phyloP scores from a whole-genome alignment of 92 coral and sea anemone genomes.

The Epizoanthus stellaris region DNA sequence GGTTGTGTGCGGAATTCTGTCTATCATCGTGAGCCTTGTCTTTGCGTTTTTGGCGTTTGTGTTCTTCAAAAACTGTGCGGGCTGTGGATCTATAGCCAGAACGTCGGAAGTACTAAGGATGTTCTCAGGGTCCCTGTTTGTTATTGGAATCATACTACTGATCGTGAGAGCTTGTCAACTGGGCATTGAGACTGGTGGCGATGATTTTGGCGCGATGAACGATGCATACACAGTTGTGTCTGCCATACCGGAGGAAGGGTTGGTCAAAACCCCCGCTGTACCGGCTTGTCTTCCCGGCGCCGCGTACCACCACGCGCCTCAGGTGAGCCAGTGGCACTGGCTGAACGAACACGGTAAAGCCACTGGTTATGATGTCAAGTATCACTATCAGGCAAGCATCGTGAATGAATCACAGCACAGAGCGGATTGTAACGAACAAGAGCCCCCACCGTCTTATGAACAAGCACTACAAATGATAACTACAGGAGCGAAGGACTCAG shows the following conservation, averaged over 20 bases:
- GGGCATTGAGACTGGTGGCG: neutral
- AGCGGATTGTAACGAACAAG: constrained; percentile 20
- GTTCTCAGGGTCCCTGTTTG: constrained; percentile 34
- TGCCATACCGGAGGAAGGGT: constrained; percentile 60
- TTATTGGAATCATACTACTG: constrained; percentile 19
- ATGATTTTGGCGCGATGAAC: neutral
- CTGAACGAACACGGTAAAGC: constrained; percentile 16
- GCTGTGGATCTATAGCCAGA: constrained; percentile 39
- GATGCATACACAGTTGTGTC: constrained; percentile 70
- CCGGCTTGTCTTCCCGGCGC: constrained; percentile 23
- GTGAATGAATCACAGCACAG: constrained; percentile 23
- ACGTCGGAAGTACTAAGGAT: constrained; percentile 35
- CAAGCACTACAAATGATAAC: constrained; percentile 74
- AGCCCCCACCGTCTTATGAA: constrained; percentile 80
- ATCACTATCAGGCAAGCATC: neutral
- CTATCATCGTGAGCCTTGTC: constrained; percentile 73
- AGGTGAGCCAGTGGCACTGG: constrained; percentile 34
- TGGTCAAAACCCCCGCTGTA: constrained; percentile 80
- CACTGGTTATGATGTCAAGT: constrained; percentile 23
- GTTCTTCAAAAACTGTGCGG: constrained; percentile 74
- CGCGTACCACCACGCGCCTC: constrained; percentile 49
- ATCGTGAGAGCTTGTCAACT: constrained; percentile 34
- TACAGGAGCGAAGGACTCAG: neutral
- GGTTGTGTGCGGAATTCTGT: constrained; percentile 62
- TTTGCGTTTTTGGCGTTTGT: constrained; percentile 77